A percentile compares a stretch with the other conserved stretches of the same genome.
Evolutionary conservation across 2,113 vertebrate species (phyloP).

Genomic region (Anoura caudifer): DNA sequence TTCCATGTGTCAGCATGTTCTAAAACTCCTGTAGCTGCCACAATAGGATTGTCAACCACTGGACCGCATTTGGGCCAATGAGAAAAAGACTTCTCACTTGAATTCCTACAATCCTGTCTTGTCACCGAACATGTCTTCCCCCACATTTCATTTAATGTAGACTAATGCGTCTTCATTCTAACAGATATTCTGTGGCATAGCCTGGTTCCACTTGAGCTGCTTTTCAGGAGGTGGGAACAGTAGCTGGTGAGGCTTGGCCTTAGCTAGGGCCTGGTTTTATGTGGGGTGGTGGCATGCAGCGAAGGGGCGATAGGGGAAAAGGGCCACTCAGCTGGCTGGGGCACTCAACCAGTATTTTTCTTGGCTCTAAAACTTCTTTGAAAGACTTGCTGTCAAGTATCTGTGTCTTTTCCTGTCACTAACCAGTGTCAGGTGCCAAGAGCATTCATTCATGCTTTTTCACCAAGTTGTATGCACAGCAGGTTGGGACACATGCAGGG

Average conservation of each 20-base stretch:
- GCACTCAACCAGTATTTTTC: not conserved
- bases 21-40: not conserved
- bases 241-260: not conserved
- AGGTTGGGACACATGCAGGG: not conserved
- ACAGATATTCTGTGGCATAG: not conserved
- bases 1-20: not conserved
- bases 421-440: not conserved
- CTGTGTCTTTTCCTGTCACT: not conserved
- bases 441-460: not conserved
- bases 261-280: not conserved
- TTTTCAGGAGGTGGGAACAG: not conserved
- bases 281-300: not conserved
- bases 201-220: not conserved
- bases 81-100: not conserved
- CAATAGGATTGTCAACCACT: not conserved
- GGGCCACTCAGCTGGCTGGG: not conserved
- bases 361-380: not conserved
- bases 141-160: not conserved
- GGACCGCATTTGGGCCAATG: not conserved
- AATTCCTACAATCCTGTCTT: not conserved
- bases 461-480: not conserved
- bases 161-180: not conserved
- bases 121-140: not conserved
- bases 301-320: not conserved
- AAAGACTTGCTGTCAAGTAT: not conserved